Conservation (phyloP, 2,113 vertebrate species). For the Athene noctua region DNA sequence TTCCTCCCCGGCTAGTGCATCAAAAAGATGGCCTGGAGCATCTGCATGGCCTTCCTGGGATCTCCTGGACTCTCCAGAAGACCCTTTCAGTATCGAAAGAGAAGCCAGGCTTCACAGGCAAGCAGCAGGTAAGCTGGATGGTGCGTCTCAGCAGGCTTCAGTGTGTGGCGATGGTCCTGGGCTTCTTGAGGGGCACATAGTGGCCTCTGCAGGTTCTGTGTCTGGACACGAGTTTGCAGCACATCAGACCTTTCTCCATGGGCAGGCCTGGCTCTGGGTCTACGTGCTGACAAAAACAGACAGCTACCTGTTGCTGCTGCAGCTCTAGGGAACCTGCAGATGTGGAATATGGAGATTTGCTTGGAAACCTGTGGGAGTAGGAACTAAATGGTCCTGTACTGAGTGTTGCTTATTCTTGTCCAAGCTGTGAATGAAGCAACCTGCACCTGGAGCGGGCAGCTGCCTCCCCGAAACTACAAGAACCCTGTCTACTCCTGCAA, state of each 20-base stretch:
- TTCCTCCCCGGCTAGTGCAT: slow-evolving; percentile 76
- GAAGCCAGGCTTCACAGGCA: slow-evolving; percentile 95
- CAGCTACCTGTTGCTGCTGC: background rate
- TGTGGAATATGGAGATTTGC: too few relatives aligned
- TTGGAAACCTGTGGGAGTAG: background rate
- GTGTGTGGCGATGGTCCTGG: rapidly evolving
- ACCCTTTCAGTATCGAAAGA: slow-evolving; percentile 94
- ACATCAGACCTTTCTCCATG: background rate
- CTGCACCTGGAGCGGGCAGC: slow-evolving; percentile 96
- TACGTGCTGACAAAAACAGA: background rate
- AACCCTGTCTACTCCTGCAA: slow-evolving; percentile 97
- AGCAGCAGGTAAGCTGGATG: slow-evolving; percentile 82
- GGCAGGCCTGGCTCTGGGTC: background rate
- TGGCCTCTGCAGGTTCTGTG: background rate
- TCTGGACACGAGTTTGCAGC: background rate
- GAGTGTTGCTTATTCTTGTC: background rate
- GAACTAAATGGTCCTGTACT: background rate
- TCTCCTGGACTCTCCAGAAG: slow-evolving; percentile 86
- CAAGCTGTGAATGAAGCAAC: slow-evolving; percentile 96
- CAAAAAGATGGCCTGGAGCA: slow-evolving; percentile 90
- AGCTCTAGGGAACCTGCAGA: background rate
- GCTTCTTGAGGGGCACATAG: rapidly evolving
- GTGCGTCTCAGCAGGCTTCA: background rate
- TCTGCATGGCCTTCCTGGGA: slow-evolving; percentile 91
- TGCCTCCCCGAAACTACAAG: slow-evolving; percentile 95